Percentiles rank a stretch among this genome's conserved stretches.
Evolutionary conservation across 2,888 invertebrate genomes (phyloP).

Genomic region (Plagiodera versicolora): DNA sequence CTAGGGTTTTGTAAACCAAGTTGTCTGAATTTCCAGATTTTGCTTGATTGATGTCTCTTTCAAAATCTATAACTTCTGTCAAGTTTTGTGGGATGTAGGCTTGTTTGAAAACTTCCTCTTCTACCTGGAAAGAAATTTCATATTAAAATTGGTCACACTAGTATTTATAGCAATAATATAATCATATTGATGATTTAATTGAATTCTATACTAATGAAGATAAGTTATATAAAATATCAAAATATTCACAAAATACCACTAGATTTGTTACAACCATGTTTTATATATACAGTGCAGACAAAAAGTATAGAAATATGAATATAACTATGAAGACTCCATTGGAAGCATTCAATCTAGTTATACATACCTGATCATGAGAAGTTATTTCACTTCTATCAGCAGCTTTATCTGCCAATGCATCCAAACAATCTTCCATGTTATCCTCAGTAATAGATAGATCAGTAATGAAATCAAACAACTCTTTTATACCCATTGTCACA

Average conservation of each 20-base stretch:
- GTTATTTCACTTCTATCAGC: slow-evolving; percentile 67
- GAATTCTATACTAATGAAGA: too few species aligned
- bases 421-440: slow-evolving; percentile 81
- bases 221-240: too few species aligned
- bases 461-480: slow-evolving; percentile 95
- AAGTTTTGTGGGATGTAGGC: slow-evolving; percentile 92
- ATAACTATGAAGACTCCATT: too few species aligned
- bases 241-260: too few species aligned
- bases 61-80: slow-evolving; percentile 84
- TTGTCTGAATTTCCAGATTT: slow-evolving; percentile 73
- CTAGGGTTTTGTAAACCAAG: slow-evolving; percentile 83
- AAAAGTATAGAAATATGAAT: too few species aligned
- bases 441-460: slow-evolving; percentile 81
- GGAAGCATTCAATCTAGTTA: too few species aligned
- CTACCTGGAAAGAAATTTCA: slow-evolving; percentile 56
- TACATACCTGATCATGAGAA: slow-evolving; percentile 65
- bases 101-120: slow-evolving; percentile 92
- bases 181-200: too few species aligned
- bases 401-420: slow-evolving; percentile 70
- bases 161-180: too few species aligned
- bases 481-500: slow-evolving; percentile 87
- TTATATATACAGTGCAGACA: too few species aligned
- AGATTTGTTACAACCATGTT: too few species aligned
- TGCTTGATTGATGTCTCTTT: slow-evolving; percentile 81
- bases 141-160: too few species aligned